Evolutionary conservation across 2,888 invertebrate genomes (phyloP), one percentile per base, ranked within the genome.

Genomic region (Cheilosia grossa): DNA sequence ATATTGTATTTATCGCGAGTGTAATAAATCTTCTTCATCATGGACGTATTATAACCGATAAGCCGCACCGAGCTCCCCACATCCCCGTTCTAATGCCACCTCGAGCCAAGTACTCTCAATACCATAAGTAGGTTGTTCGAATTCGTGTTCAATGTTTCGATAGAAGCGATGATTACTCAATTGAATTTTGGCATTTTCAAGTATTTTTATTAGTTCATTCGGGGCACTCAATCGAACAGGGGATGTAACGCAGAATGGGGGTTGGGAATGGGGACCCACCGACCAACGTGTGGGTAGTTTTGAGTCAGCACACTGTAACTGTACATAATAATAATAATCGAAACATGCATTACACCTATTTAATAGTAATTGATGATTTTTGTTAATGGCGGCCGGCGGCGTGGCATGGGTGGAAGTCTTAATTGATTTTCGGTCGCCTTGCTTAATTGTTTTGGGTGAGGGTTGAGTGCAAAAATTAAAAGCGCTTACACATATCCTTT

Each of bases 11-110:
- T 64, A 64, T 64, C 64, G 54, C 56, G 24, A 37, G 74, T 24
- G 56, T 56, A 74, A 74, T 74, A 74, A 74, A 74, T 64, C 74
- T 74, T 74, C 63, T 54, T 64, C 74, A 64, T 27, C 74, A 58
- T 56, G 47, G 64, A 27, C 19, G 21, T 33, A 58, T 24, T 74
- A 24, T 17, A 37, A 64, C 74, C 54, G 64, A 24, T 17, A 37
- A 64, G 64, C 54, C 74, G 49, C 47, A 33, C 13, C 37, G 58
- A 37, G 58, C 9, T 7, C 54, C 54, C 63, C 33, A 19, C 30
- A 30, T 4, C 44, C 17, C n/a, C 7, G 9, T 9, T 30, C 9
- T 1, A 9, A 30, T 30, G 30, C 44, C n/a, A 17, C 7, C 17
- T n/a, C 9, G 2, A 47, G n/a, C 17, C 44, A 17, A 44, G 44